phyloP scores from a whole-genome alignment of 1,140 invertebrate species.

The Oryzaephilus surinamensis region DNA sequence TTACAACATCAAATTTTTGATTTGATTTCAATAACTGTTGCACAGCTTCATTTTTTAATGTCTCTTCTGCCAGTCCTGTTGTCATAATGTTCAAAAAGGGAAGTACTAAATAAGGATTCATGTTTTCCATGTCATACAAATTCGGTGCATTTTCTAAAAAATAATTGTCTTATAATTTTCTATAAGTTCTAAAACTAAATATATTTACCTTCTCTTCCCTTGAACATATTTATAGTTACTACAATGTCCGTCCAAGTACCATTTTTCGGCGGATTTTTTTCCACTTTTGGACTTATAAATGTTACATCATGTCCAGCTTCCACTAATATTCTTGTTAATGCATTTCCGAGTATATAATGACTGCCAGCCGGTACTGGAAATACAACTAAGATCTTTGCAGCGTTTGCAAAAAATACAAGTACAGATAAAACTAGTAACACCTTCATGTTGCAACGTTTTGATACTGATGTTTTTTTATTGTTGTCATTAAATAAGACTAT shows the following conservation, averaged over 20 bases:
- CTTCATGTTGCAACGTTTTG: neutral
- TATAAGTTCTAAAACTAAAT: neutral
- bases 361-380: conserved; percentile 33
- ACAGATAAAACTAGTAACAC: neutral
- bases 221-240: neutral
- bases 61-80: no score
- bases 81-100: no score
- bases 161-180: no score
- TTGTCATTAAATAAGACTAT: no score
- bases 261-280: conserved; percentile 25
- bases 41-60: conserved; percentile 5
- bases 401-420: no score
- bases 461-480: no score
- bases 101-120: no score
- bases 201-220: neutral
- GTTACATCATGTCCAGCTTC: conserved; percentile 44
- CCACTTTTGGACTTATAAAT: conserved; percentile 36
- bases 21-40: conserved; percentile 30
- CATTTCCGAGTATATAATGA: conserved; percentile 37
- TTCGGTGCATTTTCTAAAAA: no score
- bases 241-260: conserved; percentile 11
- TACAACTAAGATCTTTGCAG: conserved; percentile 31
- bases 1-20: conserved; percentile 35
- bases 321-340: conserved; percentile 36
- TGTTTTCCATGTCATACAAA: no score